phyloP scores from a whole-genome alignment of 1,140 invertebrate species.

The Drosophila navojoa region DNA sequence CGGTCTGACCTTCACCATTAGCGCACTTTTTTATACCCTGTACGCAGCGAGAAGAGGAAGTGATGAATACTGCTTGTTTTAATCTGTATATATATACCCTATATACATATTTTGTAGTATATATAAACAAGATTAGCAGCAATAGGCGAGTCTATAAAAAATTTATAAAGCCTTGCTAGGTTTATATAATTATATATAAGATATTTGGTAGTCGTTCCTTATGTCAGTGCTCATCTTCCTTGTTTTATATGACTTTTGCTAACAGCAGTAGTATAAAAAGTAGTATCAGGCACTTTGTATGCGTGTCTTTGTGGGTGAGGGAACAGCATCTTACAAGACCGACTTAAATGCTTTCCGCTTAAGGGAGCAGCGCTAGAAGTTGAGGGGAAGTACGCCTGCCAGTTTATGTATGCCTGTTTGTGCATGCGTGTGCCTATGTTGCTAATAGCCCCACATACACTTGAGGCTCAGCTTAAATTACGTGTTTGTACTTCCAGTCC shows the following conservation, averaged over 20 bases:
- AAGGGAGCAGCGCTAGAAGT: slow-evolving; percentile 58
- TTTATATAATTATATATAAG: no score
- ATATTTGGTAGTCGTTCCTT: background rate
- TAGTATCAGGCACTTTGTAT: slow-evolving; percentile 39
- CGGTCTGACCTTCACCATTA: slow-evolving; percentile 77
- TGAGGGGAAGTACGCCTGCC: slow-evolving; percentile 66
- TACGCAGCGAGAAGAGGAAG: background rate
- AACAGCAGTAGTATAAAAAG: slow-evolving; percentile 36
- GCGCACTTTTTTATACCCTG: slow-evolving; percentile 48
- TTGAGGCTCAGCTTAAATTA: no score
- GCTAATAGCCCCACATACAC: no score
- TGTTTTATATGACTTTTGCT: slow-evolving; percentile 26
- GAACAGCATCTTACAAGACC: slow-evolving; percentile 17
- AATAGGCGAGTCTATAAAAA: no score
- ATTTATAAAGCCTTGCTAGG: no score
- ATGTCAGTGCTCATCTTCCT: background rate
- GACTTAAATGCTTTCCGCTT: slow-evolving; percentile 74
- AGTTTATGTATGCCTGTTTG: background rate
- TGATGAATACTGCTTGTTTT: no score
- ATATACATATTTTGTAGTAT: background rate
- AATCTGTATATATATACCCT: background rate
- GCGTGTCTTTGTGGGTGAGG: slow-evolving; percentile 45
- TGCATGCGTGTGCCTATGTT: background rate
- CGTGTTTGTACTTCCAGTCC: no score
- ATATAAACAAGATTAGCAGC: no score